phyloP scores from a whole-genome alignment of 2,113 vertebrate genomes.

The Capricornis sumatraensis region DNA sequence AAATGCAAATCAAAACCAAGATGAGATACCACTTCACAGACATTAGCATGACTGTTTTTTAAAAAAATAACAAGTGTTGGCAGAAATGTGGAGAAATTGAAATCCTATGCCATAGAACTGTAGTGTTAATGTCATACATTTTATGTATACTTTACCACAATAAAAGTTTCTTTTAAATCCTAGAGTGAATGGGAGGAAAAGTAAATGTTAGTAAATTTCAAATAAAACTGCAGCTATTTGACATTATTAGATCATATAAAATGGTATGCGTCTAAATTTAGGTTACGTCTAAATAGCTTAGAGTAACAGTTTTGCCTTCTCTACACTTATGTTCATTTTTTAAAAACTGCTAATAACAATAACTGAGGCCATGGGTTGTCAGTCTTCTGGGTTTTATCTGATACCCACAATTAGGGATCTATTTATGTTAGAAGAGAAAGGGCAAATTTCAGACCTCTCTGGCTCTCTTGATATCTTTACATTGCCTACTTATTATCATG shows the following conservation, averaged over 20 bases:
- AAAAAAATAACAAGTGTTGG: background rate
- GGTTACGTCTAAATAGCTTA: background rate
- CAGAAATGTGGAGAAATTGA: background rate
- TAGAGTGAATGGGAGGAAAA: background rate
- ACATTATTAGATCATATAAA: background rate
- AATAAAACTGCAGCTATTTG: background rate
- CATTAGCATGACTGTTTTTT: background rate
- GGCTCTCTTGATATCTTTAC: background rate
- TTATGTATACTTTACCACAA: background rate
- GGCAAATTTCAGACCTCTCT: background rate
- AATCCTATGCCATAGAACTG: background rate
- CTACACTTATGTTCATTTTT: background rate
- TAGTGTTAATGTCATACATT: background rate
- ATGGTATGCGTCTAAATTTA: background rate
- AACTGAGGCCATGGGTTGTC: background rate
- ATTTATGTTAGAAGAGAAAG: background rate
- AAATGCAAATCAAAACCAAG: background rate
- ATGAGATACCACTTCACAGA: background rate
- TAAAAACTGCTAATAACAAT: background rate
- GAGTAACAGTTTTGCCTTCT: background rate
- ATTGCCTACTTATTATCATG: background rate
- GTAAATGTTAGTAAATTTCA: background rate
- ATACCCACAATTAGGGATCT: background rate
- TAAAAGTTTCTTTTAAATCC: background rate
- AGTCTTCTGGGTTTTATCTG: background rate